Conservation (phyloP, 2,113 vertebrate species). For the Anguilla japonica region DNA sequence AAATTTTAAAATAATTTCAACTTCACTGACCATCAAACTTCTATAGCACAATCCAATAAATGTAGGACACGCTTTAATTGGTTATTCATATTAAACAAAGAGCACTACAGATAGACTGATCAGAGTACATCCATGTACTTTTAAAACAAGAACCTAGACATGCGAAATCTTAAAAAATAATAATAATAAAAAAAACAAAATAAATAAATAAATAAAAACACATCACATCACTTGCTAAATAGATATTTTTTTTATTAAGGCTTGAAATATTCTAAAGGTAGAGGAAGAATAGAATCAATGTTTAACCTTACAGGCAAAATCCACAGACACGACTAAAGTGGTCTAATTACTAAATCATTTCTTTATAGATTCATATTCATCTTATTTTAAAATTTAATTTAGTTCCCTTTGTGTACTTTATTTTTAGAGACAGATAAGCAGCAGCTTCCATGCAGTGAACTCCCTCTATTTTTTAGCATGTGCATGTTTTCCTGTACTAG, state of each 20-base stretch:
- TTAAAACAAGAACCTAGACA: conserved; percentile 13
- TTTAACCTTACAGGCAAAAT: conserved; percentile 73
- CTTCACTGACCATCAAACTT: background rate
- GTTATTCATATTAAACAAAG: background rate
- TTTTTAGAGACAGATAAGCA: conserved; percentile 67
- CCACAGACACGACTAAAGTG: conserved; percentile 74
- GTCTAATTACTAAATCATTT: conserved; percentile 71
- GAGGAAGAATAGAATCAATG: conserved; percentile 68
- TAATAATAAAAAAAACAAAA: no score
- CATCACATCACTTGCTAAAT: conserved; percentile 74
- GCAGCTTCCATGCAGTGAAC: conserved; percentile 74
- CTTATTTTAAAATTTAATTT: conserved; percentile 56
- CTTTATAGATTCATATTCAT: conserved; percentile 44
- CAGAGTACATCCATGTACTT: background rate
- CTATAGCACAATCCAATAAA: background rate
- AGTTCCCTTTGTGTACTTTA: conserved; percentile 74
- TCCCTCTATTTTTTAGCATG: conserved; percentile 70
- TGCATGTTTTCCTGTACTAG: conserved; percentile 69
- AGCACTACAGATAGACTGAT: background rate
- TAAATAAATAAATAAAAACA: conserved; percentile 4
- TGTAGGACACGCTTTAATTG: background rate
- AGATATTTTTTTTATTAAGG: conserved; percentile 87
- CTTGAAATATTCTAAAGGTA: conserved; percentile 83
- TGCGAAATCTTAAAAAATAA: conserved; percentile 48
- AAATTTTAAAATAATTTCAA: background rate